phyloP scores from a whole-genome alignment of 2,888 invertebrate species.

The Drosophila emarginata region DNA sequence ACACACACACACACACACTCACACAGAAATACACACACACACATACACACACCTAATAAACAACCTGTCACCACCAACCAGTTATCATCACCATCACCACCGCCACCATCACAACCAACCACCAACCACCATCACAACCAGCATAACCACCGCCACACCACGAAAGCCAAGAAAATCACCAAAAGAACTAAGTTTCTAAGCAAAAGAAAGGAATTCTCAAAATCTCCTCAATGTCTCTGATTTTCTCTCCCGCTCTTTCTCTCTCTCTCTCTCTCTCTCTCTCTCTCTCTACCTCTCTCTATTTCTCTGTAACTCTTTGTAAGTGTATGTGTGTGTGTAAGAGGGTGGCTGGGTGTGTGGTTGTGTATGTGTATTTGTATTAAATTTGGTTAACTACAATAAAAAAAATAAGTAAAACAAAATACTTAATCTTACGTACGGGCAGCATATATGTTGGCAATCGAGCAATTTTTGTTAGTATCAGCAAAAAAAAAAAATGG shows the following conservation, averaged over 20 bases:
- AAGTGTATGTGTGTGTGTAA: conserved; percentile 56
- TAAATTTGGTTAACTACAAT: conserved; percentile 75
- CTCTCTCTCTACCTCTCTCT: conserved; percentile 16
- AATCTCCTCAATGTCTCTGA: conserved; percentile 5
- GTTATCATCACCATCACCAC: conserved; percentile 11
- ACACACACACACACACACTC: conserved; percentile 44
- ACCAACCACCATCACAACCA: conserved; percentile 22
- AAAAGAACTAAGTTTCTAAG: conserved; percentile 25
- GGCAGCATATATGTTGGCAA: conserved; percentile 83
- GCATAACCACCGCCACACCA: conserved; percentile 42
- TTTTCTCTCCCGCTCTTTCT: conserved; percentile 16
- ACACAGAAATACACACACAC: conserved; percentile 1
- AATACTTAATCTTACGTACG: conserved; percentile 79
- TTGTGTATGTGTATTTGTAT: conserved; percentile 63
- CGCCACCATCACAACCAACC: conserved; percentile 29
- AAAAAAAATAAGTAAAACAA: conserved; percentile 25
- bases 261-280: conserved; percentile 12
- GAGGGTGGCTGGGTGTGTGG: conserved; percentile 62
- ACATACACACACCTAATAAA: no score
- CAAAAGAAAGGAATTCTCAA: conserved; percentile 2
- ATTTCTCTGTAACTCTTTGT: conserved; percentile 30
- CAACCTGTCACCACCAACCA: conserved; percentile 41
- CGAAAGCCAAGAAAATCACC: conserved; percentile 25
- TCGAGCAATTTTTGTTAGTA: conserved; percentile 80
- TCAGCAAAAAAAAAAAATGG: conserved; percentile 48